Evolutionary conservation across 2,888 invertebrate genomes (phyloP).

Genomic region (Diarsia rubi): DNA sequence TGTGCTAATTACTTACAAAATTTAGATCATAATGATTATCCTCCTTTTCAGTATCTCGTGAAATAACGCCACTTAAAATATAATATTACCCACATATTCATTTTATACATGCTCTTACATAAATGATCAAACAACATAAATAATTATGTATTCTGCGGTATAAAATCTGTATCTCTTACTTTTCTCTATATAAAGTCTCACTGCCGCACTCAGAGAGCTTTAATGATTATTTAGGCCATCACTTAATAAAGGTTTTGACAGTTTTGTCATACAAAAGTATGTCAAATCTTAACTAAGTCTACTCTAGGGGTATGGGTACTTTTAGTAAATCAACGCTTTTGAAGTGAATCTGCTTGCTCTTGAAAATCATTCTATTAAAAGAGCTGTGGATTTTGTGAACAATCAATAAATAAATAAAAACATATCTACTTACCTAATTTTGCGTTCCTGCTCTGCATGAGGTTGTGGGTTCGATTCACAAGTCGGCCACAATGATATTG

Average conservation of each 20-base stretch:
- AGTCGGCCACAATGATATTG: too few relatives aligned
- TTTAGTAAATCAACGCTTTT: too few relatives aligned
- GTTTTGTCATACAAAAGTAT: too few relatives aligned
- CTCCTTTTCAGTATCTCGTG: not conserved
- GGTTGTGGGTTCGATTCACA: too few relatives aligned
- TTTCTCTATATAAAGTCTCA: too few relatives aligned
- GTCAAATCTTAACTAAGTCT: too few relatives aligned
- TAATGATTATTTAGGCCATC: too few relatives aligned
- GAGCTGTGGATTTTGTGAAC: not conserved
- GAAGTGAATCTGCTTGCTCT: not conserved
- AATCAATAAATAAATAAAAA: too few relatives aligned
- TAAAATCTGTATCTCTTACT: not conserved
- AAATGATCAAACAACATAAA: not conserved
- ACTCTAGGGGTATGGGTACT: too few relatives aligned
- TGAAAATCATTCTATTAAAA: not conserved
- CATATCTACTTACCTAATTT: not conserved
- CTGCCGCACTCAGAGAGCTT: too few relatives aligned
- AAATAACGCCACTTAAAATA: not conserved
- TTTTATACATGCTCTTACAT: not conserved
- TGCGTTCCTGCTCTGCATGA: not conserved
- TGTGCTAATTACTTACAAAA: constrained; percentile 6
- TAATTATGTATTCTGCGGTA: not conserved
- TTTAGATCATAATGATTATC: constrained; percentile 5
- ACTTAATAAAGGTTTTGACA: too few relatives aligned
- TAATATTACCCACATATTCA: not conserved